phyloP scores from a whole-genome alignment of 2,888 invertebrate genomes.

The Archaeoteleia sp. region DNA sequence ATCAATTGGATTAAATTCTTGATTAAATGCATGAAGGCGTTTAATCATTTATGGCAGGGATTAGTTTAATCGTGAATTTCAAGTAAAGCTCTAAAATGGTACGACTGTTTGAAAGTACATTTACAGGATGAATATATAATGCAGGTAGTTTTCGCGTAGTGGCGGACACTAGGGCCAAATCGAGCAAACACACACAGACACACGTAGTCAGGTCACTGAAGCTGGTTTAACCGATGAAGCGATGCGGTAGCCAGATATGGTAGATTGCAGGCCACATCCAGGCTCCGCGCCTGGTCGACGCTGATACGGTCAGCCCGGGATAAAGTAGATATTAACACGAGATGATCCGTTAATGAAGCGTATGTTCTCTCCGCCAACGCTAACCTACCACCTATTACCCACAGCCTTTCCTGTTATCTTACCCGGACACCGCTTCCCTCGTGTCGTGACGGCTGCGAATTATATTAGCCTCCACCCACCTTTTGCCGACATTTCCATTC shows the following conservation, averaged over 20 bases:
- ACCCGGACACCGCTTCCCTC: constrained; percentile 70
- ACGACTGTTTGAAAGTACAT: constrained; percentile 52
- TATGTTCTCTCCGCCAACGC: constrained; percentile 68
- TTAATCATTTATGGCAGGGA: constrained; percentile 29
- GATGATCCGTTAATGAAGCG: constrained; percentile 76
- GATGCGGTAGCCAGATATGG: constrained; percentile 67
- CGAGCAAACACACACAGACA: constrained; percentile 32
- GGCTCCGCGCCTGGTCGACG: constrained; percentile 70
- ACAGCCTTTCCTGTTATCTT: constrained; percentile 73
- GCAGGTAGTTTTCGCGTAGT: constrained; percentile 41
- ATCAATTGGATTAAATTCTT: too few species aligned
- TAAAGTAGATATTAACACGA: constrained; percentile 76
- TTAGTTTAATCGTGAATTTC: constrained; percentile 47
- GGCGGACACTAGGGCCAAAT: constrained; percentile 39
- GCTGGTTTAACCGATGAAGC: constrained; percentile 65
- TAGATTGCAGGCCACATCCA: constrained; percentile 64
- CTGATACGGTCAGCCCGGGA: constrained; percentile 75
- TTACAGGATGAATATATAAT: constrained; percentile 52
- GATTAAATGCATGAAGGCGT: constrained; percentile 21
- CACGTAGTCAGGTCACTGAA: constrained; percentile 29
- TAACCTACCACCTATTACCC: constrained; percentile 71
- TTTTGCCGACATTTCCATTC: constrained; percentile 56
- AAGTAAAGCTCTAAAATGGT: constrained; percentile 44
- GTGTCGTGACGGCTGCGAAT: constrained; percentile 62
- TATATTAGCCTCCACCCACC: constrained; percentile 64